phyloP scores from a whole-genome alignment of 2,113 vertebrate genomes.

The Nansenia antarctica region DNA sequence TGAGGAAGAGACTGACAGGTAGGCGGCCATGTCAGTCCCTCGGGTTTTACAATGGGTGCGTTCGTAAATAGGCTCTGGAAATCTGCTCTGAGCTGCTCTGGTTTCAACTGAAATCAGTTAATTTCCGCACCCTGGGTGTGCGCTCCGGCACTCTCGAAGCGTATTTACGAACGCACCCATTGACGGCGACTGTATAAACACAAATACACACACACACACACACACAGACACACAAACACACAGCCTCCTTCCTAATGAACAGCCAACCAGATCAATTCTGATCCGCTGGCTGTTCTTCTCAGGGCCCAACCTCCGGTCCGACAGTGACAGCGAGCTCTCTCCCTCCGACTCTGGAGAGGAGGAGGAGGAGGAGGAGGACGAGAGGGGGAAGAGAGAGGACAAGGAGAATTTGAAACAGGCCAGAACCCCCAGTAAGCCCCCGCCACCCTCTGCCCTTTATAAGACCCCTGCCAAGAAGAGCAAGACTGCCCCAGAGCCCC shows the following conservation, averaged over 20 bases:
- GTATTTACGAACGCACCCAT: too few species aligned
- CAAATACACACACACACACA: too few species aligned
- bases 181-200: too few species aligned
- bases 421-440: conserved; percentile 66
- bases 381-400: conserved; percentile 63
- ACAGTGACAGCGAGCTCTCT: conserved; percentile 89
- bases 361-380: conserved; percentile 62
- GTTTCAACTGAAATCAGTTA: too few species aligned
- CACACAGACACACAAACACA: too few species aligned
- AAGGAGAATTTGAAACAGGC: conserved; percentile 48
- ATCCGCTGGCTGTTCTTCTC: conserved; percentile 5
- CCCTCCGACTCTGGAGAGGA: conserved; percentile 84
- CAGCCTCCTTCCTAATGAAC: too few species aligned
- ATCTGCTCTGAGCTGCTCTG: too few species aligned
- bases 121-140: too few species aligned
- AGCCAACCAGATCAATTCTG: too few species aligned
- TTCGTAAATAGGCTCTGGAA: too few species aligned
- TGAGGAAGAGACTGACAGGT: conserved; percentile 90
- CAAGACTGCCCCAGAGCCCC: conserved; percentile 64
- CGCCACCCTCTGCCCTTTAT: conserved; percentile 60
- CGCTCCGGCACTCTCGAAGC: too few species aligned
- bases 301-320: conserved; percentile 78
- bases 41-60: neutral
- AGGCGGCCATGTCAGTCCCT: conserved; percentile 33
- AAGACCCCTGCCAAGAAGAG: conserved; percentile 77